phyloP scores from a whole-genome alignment of 2,113 vertebrate genomes.

The Coryphaenoides rupestris region DNA sequence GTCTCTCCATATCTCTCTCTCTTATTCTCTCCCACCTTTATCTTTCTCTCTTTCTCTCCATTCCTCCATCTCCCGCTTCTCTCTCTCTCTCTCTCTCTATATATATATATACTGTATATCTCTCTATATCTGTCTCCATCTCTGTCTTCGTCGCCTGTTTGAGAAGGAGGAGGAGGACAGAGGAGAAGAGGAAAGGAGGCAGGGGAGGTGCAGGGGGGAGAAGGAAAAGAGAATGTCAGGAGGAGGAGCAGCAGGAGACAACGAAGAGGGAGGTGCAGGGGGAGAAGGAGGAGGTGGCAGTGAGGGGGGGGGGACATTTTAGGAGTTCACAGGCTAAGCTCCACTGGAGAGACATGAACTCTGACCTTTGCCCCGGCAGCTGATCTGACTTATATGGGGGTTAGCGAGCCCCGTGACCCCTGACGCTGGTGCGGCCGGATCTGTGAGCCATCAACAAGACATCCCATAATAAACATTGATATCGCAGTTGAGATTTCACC shows the following conservation, averaged over 20 bases:
- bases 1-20: too few relatives aligned
- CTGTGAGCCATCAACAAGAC: not conserved
- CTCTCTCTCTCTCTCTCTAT: conserved; percentile 23
- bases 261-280: too few relatives aligned
- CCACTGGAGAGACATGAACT: not conserved
- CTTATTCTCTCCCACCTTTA: conserved; percentile 8
- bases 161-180: not conserved
- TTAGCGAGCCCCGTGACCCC: not conserved
- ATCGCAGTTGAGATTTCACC: too few relatives aligned
- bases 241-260: too few relatives aligned
- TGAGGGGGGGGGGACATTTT: too few relatives aligned
- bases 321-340: not conserved
- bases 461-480: too few relatives aligned
- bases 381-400: not conserved
- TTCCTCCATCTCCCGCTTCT: conserved; percentile 10
- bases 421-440: not conserved
- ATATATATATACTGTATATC: too few relatives aligned
- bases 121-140: conserved; percentile 10
- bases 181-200: not conserved
- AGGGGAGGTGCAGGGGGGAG: not conserved
- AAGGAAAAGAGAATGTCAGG: not conserved
- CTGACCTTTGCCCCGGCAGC: not conserved
- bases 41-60: conserved; percentile 6
- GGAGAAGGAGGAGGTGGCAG: too few relatives aligned
- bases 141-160: conserved; percentile 4